These are phyloP conservation scores for Cistogaster globosa DNA, from an alignment of 2,888 invertebrate genomes.

Conservation along the genomic window DNA sequence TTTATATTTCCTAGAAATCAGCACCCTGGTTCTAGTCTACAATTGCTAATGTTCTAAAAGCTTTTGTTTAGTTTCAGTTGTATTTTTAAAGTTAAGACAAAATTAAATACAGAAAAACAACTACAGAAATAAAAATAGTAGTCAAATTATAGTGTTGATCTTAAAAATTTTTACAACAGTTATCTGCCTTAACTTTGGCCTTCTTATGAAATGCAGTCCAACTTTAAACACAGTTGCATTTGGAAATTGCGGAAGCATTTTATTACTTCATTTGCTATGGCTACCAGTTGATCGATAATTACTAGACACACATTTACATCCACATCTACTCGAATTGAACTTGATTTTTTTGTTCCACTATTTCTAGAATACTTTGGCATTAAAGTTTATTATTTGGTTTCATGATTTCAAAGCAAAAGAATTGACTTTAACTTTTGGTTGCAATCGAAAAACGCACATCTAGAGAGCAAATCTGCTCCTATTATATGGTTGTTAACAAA, in stretches of 20 bases:
- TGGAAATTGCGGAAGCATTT: conserved; percentile 73
- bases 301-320: conserved; percentile 34
- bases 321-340: conserved; percentile 35
- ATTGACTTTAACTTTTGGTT: conserved; percentile 41
- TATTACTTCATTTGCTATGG: conserved; percentile 60
- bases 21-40: conserved; percentile 6
- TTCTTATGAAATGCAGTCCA: conserved; percentile 31
- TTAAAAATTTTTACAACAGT: conserved; percentile 47
- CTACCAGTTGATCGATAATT: conserved; percentile 74
- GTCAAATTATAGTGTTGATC: conserved; percentile 62
- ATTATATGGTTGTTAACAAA: conserved; percentile 70
- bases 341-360: conserved; percentile 37
- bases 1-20: conserved; percentile 35
- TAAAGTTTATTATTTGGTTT: conserved; percentile 37
- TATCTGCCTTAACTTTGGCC: conserved; percentile 61
- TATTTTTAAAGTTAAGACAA: background rate
- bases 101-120: background rate
- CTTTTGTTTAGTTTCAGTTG: conserved; percentile 50
- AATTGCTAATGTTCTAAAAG: conserved; percentile 10
- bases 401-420: conserved; percentile 46
- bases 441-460: conserved; percentile 57
- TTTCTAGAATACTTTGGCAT: conserved; percentile 25
- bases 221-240: conserved; percentile 50
- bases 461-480: conserved; percentile 54
- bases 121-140: conserved; percentile 25